A percentile compares a stretch with the other conserved stretches of the same genome.
Evolutionary conservation across 2,888 invertebrate species (phyloP).

Genomic region (Ceraclea dissimilis): DNA sequence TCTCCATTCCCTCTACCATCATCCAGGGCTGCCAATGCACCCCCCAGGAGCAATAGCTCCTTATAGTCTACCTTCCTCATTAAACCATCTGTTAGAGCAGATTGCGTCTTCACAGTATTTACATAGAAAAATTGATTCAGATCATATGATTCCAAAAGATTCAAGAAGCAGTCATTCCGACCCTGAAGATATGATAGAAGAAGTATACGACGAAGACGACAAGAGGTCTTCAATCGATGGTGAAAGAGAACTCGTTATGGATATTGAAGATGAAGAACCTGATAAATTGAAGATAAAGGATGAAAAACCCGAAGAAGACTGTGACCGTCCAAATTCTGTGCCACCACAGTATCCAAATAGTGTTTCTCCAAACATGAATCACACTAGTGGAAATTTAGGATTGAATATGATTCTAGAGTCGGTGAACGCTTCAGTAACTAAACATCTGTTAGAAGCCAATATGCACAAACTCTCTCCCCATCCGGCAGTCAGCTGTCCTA

Average conservation of each 20-base stretch:
- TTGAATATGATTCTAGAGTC: conserved; percentile 68
- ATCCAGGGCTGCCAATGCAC: conserved; percentile 47
- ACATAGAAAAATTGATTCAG: conserved; percentile 38
- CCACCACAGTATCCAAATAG: conserved; percentile 16
- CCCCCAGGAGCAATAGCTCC: conserved; percentile 39
- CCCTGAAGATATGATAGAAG: conserved; percentile 54
- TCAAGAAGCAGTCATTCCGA: conserved; percentile 37
- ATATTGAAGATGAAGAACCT: conserved; percentile 54
- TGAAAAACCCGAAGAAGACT: conserved; percentile 36
- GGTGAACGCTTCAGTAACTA: conserved; percentile 66
- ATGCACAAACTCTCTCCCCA: conserved; percentile 59
- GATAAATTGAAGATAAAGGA: conserved; percentile 42
- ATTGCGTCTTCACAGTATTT: conserved; percentile 47
- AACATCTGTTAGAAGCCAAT: conserved; percentile 63
- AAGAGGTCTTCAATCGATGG: conserved; percentile 48
- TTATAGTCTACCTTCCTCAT: conserved; percentile 50
- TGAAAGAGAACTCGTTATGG: conserved; percentile 57
- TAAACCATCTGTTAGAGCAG: conserved; percentile 61
- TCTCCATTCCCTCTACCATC: conserved; percentile 56
- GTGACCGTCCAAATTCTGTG: conserved; percentile 21
- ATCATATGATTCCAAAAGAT: conserved; percentile 28
- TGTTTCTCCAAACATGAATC: conserved; percentile 33
- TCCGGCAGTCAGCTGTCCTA: conserved; percentile 41
- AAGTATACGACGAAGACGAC: conserved; percentile 53
- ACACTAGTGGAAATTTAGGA: conserved; percentile 49